Evolutionary conservation across 2,797 vertebrate genomes (phyloP), one percentile per base, ranked within the genome.

Genomic region (Pogonophryne albipinna): DNA sequence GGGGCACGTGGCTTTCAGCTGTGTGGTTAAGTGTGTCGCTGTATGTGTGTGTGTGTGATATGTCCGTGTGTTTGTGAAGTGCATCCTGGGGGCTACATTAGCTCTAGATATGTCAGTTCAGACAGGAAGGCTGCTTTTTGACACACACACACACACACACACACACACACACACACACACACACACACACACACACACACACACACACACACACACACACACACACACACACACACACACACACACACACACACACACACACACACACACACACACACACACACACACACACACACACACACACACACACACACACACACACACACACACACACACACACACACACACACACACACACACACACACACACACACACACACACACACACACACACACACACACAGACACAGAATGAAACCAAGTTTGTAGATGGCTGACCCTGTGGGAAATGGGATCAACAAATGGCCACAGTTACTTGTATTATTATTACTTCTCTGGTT

Each of bases 91-190:
- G 23, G 79, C 80, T 84, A 75, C 74, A 81, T 87, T 85, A 91
- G 86, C 77, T 85, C 83, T 60, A 87, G 72, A 89, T 91, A 82
- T 90, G 84, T 91, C 82, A 85, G 85, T 71, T 85, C 80, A 87
- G 82, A 83, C 81, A 89, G 81, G 82, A 87, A 59, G 85, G 79
- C 80, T 91, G 79, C 66, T 86, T 82, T 76, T 82, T 76, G 74
- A 79, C 70, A 89, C 75, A 86, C 49, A 66, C 81, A 6, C 6
- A 34, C 6, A 8, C 8, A 34, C 34, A 34, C 34, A 50, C 41
- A 51, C 10, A 52, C 50, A 47, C 20, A 9, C 27, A 64, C 55
- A 56, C 20, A 56, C 38, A 62, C 20, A 55, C 41, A 55, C 23
- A 73, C 47, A 12, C 27, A 63, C 46, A 50, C 19, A 14, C 62